phyloP scores from a whole-genome alignment of 2,888 invertebrate genomes.

The Habrosyne pyritoides region DNA sequence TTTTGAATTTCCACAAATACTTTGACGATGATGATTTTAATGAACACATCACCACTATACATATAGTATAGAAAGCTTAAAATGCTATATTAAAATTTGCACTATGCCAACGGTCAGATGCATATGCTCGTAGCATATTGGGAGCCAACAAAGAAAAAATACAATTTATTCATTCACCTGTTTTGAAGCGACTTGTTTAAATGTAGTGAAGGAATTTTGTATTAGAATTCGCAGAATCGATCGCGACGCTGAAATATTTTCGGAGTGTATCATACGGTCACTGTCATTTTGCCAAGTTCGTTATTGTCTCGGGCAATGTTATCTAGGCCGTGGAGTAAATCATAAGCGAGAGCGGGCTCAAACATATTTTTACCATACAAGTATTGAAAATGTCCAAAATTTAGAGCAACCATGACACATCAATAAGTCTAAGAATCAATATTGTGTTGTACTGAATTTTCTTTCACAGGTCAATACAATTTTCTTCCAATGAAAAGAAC shows the following conservation, averaged over 20 bases:
- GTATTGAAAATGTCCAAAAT: too few relatives aligned
- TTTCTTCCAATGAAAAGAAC: too few relatives aligned
- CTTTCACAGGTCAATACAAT: too few relatives aligned
- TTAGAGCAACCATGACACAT: too few relatives aligned
- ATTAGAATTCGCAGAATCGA: slow-evolving; percentile 13
- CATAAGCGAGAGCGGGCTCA: slow-evolving; percentile 10
- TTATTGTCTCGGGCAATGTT: slow-evolving; percentile 29
- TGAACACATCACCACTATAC: background rate
- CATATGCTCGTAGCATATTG: background rate
- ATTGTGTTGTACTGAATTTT: too few relatives aligned
- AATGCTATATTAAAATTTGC: background rate
- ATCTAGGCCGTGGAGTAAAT: slow-evolving; percentile 16
- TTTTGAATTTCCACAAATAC: too few relatives aligned
- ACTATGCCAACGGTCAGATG: background rate
- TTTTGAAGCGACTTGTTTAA: background rate
- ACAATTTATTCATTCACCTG: slow-evolving; percentile 9
- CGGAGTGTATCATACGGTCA: slow-evolving; percentile 24
- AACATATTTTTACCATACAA: too few relatives aligned
- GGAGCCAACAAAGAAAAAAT: background rate
- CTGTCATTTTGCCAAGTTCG: slow-evolving; percentile 34
- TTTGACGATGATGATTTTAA: too few relatives aligned
- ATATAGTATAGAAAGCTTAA: background rate
- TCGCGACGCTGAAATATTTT: slow-evolving; percentile 19
- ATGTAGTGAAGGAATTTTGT: slow-evolving; percentile 1
- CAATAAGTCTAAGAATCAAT: too few relatives aligned